Base-by-base conservation (phyloP, 2,888 invertebrate genomes). In the Watsonalla cultraria region DNA sequence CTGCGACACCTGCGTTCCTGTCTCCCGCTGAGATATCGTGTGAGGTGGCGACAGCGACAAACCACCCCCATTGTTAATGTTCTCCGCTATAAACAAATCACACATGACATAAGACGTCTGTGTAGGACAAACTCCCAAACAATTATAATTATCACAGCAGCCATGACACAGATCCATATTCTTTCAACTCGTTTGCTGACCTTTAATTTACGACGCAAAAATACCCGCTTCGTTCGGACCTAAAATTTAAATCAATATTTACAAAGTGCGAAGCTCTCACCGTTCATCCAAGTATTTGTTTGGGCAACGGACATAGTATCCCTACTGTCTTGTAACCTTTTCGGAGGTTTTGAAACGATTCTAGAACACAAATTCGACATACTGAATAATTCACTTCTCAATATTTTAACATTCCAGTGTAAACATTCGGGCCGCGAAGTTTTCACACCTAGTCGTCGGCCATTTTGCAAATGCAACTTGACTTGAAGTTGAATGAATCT, bases 281-380 rank as follows among this genome's bases (percentile, higher is more conserved):
- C 96, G 84, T 96, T 96, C 92, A 96, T 95, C 96, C 96, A 96
- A 74, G 95, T 93, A 84, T 95, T 95, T 46, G 95, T 95, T 91
- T 96, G 96, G 53, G 95, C 93, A 70, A 96, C 94, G 61, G 95
- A 93, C 92, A 96, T 94, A 77, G 76, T 84, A 62, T 95, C 95
- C 78, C 95, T 80, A 74, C 92, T 93, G 78, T 95, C 95, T 76
- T 94, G 94, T 82, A 94, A 93, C 73, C 95, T 93, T 90, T 95
- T 96, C 59, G 93, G 91, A 61, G 95, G 94, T 86, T 95, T 95
- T 65, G 93, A 92, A 65, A 94, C 92, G 69, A 94, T 94, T 92
- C 95, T 94, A 72, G 94, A 93, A 81, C 94, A 94, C 78, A 95
- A 91, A 92, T 95, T 95, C 72, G 95, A 95, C 95, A 95, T 95